A percentile compares a stretch with the other conserved stretches of the same genome.
phyloP scores from a whole-genome alignment of 1,140 invertebrate genomes.

The Procambarus clarkii region DNA sequence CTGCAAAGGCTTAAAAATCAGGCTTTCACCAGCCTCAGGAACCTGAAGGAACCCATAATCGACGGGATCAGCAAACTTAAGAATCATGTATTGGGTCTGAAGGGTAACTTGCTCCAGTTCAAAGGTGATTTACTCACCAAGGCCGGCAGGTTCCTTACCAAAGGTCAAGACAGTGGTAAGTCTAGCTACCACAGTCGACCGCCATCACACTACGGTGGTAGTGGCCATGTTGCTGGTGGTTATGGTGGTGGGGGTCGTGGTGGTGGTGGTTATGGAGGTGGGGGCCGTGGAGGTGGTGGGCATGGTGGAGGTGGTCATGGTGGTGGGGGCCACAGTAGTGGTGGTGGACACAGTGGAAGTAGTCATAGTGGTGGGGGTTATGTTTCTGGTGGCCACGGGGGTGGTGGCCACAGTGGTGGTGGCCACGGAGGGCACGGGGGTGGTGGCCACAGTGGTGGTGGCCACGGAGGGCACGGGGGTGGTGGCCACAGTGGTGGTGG shows the following conservation, averaged over 20 bases:
- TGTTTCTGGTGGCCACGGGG: neutral
- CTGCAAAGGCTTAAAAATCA: constrained; percentile 48
- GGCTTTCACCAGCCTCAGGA: constrained; percentile 53
- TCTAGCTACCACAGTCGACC: constrained; percentile 51
- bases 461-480: too few species aligned
- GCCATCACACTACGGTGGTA: constrained; percentile 43
- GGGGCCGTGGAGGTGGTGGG: neutral
- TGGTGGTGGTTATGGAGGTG: neutral
- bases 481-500: neutral
- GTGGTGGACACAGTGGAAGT: neutral
- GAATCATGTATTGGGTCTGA: constrained; percentile 46
- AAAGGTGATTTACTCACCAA: constrained; percentile 18
- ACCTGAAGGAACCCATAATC: constrained; percentile 52
- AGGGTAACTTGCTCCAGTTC: constrained; percentile 31
- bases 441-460: neutral
- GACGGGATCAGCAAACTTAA: constrained; percentile 56
- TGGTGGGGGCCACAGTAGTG: neutral
- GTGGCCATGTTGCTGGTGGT: neutral
- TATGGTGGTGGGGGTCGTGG: constrained; percentile 25
- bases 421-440: neutral
- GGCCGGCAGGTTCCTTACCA: constrained; percentile 34
- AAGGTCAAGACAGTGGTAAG: constrained; percentile 23
- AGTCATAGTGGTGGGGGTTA: neutral
- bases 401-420: too few species aligned
- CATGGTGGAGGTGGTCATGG: neutral